Evolutionary conservation across 2,797 vertebrate genomes (phyloP).

Genomic region (Chaetophractus vellerosus): DNA sequence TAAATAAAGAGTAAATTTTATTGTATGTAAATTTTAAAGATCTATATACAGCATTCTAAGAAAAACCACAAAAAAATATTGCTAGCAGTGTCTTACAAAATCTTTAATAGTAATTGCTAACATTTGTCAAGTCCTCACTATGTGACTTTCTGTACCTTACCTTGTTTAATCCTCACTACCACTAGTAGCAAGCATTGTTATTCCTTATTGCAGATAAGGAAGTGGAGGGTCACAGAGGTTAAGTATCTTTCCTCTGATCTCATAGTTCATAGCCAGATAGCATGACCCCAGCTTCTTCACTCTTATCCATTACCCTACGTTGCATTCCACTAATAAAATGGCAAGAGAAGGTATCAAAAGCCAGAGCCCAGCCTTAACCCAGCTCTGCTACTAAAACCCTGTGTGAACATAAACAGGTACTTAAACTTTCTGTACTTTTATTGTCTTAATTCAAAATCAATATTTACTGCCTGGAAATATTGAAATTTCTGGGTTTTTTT

Average conservation of each 20-base stretch:
- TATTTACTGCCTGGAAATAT: background rate
- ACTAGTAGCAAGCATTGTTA: background rate
- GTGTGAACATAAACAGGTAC: background rate
- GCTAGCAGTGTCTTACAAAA: background rate
- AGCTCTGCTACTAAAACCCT: background rate
- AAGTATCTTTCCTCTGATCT: background rate
- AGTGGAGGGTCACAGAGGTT: background rate
- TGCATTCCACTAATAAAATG: background rate
- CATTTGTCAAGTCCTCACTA: background rate
- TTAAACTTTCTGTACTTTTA: background rate
- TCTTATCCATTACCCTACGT: background rate
- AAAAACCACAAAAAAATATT: background rate
- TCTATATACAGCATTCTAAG: background rate
- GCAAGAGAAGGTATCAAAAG: background rate
- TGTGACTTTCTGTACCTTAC: background rate
- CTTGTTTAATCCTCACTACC: background rate
- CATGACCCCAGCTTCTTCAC: background rate
- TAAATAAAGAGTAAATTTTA: background rate
- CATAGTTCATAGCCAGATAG: background rate
- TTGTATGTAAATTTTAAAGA: background rate
- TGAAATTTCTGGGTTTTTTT: background rate
- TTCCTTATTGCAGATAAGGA: background rate
- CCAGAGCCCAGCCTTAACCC: background rate
- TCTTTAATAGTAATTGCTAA: background rate
- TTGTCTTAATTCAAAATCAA: conserved; percentile 52